phyloP scores from a whole-genome alignment of 2,888 invertebrate genomes.

The Chymomyza procnemis region DNA sequence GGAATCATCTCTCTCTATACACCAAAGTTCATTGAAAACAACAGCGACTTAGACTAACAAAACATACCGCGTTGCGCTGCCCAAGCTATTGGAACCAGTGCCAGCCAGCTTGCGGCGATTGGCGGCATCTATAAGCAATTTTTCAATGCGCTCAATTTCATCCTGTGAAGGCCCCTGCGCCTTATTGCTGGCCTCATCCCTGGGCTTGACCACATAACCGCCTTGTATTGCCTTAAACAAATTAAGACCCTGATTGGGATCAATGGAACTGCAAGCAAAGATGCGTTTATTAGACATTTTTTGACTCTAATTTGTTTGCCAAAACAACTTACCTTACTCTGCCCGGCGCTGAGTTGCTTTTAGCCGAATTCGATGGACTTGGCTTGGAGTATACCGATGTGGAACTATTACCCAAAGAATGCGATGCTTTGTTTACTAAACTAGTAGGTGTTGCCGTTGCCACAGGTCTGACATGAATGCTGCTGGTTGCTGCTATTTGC shows the following conservation, averaged over 20 bases:
- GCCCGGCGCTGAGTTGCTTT: conserved; percentile 79
- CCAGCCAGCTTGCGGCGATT: conserved; percentile 76
- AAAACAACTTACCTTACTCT: conserved; percentile 74
- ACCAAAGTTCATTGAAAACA: conserved; percentile 45
- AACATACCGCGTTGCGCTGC: conserved; percentile 78
- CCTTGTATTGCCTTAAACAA: conserved; percentile 80
- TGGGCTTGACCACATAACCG: conserved; percentile 82
- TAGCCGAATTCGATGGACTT: conserved; percentile 79
- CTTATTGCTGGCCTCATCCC: conserved; percentile 84
- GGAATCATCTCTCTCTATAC: not conserved
- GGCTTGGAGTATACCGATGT: conserved; percentile 78
- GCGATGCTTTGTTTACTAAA: conserved; percentile 76
- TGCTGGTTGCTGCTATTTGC: conserved; percentile 62
- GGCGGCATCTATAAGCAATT: conserved; percentile 79
- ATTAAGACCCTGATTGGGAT: conserved; percentile 78
- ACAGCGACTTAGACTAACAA: not conserved
- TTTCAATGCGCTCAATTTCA: conserved; percentile 82
- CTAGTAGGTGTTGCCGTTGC: conserved; percentile 67
- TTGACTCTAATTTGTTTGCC: not conserved
- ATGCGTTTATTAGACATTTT: not conserved
- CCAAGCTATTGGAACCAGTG: conserved; percentile 79
- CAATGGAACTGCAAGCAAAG: conserved; percentile 74
- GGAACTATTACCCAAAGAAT: conserved; percentile 78
- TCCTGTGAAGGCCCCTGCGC: conserved; percentile 82
- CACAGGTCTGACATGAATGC: conserved; percentile 69